Conservation (phyloP, 1,140 invertebrate genomes). For the Theocolax elegans region DNA sequence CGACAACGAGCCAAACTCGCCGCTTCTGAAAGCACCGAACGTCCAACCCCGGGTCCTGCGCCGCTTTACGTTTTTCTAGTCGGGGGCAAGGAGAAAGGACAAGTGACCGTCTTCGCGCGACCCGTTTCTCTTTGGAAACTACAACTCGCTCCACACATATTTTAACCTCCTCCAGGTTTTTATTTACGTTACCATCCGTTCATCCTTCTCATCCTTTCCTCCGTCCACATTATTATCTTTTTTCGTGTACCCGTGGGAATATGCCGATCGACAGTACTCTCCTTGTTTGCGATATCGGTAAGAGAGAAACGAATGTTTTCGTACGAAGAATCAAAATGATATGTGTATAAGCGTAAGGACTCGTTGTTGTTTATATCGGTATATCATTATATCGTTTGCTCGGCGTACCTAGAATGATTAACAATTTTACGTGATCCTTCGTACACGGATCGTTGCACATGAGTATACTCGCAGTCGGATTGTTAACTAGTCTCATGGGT, state of each 20-base stretch:
- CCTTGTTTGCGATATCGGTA: too few species aligned
- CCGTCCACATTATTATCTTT: neutral
- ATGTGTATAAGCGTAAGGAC: neutral
- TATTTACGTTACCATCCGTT: neutral
- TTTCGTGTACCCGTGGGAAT: too few species aligned
- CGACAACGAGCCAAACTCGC: constrained; percentile 62
- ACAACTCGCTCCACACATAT: constrained; percentile 69
- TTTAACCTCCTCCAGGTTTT: constrained; percentile 48
- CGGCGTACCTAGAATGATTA: constrained; percentile 13
- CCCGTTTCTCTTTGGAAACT: constrained; percentile 76
- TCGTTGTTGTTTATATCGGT: neutral
- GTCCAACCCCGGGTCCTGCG: constrained; percentile 61
- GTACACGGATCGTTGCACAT: neutral
- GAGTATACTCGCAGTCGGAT: constrained; percentile 18
- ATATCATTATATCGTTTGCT: neutral
- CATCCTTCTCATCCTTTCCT: neutral
- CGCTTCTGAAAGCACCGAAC: constrained; percentile 54
- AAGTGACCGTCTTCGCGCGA: constrained; percentile 75
- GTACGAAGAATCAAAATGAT: too few species aligned
- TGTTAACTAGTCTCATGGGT: neutral
- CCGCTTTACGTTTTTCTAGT: constrained; percentile 74
- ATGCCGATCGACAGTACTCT: too few species aligned
- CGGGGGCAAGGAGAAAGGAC: constrained; percentile 75
- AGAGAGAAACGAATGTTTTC: too few species aligned
- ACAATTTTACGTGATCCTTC: neutral